A percentile compares a stretch with the other conserved stretches of the same genome.
phyloP scores from a whole-genome alignment of 2,888 invertebrate genomes.

The Dryobotodes eremita region DNA sequence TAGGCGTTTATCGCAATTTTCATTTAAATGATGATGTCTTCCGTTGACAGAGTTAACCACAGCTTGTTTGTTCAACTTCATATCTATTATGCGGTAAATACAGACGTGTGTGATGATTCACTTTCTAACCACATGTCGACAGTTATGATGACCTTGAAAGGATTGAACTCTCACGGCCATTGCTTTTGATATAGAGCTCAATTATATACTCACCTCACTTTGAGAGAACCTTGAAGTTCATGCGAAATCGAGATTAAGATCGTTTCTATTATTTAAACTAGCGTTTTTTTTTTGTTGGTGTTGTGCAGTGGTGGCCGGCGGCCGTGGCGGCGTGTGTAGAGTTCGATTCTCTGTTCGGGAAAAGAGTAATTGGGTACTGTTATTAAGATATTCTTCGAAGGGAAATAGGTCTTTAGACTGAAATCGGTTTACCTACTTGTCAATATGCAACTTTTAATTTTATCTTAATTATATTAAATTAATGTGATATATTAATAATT shows the following conservation, averaged over 20 bases:
- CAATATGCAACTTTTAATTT: neutral
- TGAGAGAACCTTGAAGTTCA: slow-evolving; percentile 35
- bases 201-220: slow-evolving; percentile 39
- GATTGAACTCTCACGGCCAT: slow-evolving; percentile 26
- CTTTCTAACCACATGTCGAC: slow-evolving; percentile 33
- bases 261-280: slow-evolving; percentile 5
- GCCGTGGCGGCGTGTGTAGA: neutral
- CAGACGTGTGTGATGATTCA: slow-evolving; percentile 12
- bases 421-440: neutral
- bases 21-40: neutral
- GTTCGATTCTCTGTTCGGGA: slow-evolving; percentile 6
- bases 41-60: slow-evolving; percentile 2
- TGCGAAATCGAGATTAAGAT: slow-evolving; percentile 49
- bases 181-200: slow-evolving; percentile 30
- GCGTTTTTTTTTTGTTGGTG: neutral
- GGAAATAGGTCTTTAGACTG: neutral
- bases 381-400: neutral
- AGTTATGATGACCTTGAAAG: slow-evolving; percentile 28
- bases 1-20: neutral
- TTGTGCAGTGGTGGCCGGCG: neutral
- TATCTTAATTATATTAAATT: neutral
- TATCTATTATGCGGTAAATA: neutral
- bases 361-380: neutral
- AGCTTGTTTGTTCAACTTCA: neutral
- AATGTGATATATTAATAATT: neutral